A percentile compares a stretch with the other conserved stretches of the same genome.
phyloP scores from a whole-genome alignment of 2,797 vertebrate species.

The Tadarida brasiliensis region DNA sequence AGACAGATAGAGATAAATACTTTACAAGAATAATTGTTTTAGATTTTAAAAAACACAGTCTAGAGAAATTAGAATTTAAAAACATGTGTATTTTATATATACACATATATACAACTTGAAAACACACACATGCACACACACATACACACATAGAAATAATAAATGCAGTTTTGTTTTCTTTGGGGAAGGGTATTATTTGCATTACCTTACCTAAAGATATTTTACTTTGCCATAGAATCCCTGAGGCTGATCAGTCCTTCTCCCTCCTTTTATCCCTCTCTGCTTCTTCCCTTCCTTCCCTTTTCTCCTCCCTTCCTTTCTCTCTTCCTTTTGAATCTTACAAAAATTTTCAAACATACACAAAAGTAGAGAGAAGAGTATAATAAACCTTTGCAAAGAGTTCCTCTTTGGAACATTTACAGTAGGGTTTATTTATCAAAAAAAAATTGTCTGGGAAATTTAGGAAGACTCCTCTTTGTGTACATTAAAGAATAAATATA shows the following conservation, averaged over 20 bases:
- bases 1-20: background rate
- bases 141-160: background rate
- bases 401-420: conserved; percentile 45
- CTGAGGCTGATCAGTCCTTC: background rate
- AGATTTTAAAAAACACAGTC: background rate
- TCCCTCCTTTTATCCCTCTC: no score
- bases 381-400: conserved; percentile 52
- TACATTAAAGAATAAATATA: conserved; percentile 66
- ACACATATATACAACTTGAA: background rate
- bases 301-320: no score
- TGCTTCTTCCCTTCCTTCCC: no score
- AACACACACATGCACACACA: background rate
- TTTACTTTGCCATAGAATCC: background rate
- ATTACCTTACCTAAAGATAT: background rate
- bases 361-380: background rate
- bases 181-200: background rate
- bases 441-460: conserved; percentile 57
- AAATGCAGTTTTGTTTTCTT: background rate
- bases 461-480: conserved; percentile 58
- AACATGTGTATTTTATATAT: background rate
- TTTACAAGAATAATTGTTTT: background rate
- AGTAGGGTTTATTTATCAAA: background rate
- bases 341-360: conserved; percentile 10
- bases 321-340: conserved; percentile 2
- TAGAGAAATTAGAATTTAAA: conserved; percentile 32